Evolutionary conservation across 1,140 invertebrate species (phyloP).

Genomic region (Aphelinus certus): DNA sequence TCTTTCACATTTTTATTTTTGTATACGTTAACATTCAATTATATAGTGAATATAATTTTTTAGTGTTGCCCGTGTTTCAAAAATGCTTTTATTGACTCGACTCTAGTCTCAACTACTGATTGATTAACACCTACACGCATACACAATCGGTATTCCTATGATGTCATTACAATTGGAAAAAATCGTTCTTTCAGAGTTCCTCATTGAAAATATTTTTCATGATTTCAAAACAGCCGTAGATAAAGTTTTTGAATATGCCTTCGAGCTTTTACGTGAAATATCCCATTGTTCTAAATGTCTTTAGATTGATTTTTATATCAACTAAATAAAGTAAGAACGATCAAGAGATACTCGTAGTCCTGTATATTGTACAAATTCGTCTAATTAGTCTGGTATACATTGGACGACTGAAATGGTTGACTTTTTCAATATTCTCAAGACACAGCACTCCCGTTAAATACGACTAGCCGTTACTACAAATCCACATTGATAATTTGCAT

Average conservation of each 20-base stretch:
- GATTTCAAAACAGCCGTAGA: too few species aligned
- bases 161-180: too few species aligned
- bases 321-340: too few species aligned
- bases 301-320: too few species aligned
- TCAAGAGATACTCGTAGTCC: too few species aligned
- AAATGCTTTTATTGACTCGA: constrained; percentile 53
- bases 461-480: constrained; percentile 48
- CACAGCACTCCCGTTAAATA: not conserved
- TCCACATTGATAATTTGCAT: constrained; percentile 49
- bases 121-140: not conserved
- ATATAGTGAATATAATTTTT: constrained; percentile 39
- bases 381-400: too few species aligned
- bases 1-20: constrained; percentile 6
- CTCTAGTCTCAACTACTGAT: not conserved
- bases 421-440: constrained; percentile 23
- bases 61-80: constrained; percentile 61
- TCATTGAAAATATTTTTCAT: too few species aligned
- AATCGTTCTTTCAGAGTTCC: too few species aligned
- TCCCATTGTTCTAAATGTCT: too few species aligned
- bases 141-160: not conserved
- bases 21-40: constrained; percentile 20
- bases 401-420: not conserved
- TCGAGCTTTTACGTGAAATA: too few species aligned
- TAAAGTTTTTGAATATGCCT: too few species aligned
- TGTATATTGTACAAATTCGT: too few species aligned